Evolutionary conservation across 2,888 invertebrate genomes (phyloP), one percentile per base, ranked within the genome.

Genomic region (Disparrhopalites patrizii): DNA sequence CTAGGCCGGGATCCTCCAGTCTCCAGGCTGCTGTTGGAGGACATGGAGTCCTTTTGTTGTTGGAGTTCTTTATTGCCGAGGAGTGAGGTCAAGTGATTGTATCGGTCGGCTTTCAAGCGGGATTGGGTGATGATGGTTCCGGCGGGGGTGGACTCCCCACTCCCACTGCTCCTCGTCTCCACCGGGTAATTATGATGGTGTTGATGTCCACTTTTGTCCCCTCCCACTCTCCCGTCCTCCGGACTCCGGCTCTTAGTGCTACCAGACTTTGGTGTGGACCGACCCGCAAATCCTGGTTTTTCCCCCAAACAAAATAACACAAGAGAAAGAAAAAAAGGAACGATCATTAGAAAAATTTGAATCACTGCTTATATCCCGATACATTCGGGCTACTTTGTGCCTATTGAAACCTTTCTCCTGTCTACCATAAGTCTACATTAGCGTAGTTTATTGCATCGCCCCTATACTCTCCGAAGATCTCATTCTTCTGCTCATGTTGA

Each of bases 111-210:
- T 56, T 71, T 73, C 31, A 62, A 65, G 50, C 66, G 66, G 28
- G 67, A 64, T 64, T 67, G 69, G 57, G 58, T 58, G 18, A 64
- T 68, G 20, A 70, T 72, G 3, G 71, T 71, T 43, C 73, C 71
- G n/a, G 73, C 72, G n/a, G 73, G 75, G 10, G 75, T 75, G 5
- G 75, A 75, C 55, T 75, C 75, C 23, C 75, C 75, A 64, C 73
- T 73, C 25, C 75, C 75, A 63, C 73, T 73, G 54, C 74, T 74
- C 50, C 75, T 64, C 18, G 67, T 62, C 31, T 68, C 68, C 7
- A 40, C 20, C 5, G 68, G 62, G 20, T 58, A 58, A 58, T 58
- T 58, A 55, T 55, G 55, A 31, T 28, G 55, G 3, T 20, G 20
- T 25, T 18, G 20, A 13, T 28, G 52, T 13, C 13, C 13, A 52